A percentile compares a stretch with the other conserved stretches of the same genome.
Evolutionary conservation across 2,888 invertebrate species (phyloP).

Genomic region (Hoplodrina blanda): DNA sequence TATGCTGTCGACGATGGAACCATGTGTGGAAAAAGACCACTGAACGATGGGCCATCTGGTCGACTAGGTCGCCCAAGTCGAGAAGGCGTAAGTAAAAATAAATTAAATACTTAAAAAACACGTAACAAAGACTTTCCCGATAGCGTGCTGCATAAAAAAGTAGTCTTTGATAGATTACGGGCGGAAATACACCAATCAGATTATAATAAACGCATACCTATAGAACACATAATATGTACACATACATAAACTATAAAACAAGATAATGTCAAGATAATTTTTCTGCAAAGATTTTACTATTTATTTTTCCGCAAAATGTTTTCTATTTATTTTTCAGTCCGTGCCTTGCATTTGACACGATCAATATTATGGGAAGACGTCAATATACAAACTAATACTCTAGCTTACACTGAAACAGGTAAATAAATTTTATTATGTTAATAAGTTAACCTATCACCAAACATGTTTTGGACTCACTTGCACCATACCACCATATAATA

Average conservation of each 20-base stretch:
- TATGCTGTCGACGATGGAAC: slow-evolving; percentile 73
- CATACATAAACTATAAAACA: no score
- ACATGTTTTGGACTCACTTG: no score
- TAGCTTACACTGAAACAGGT: slow-evolving; percentile 77
- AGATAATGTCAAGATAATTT: no score
- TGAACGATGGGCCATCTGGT: slow-evolving; percentile 73
- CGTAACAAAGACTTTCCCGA: no score
- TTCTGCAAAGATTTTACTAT: no score
- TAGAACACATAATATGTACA: no score
- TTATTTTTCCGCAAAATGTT: background rate
- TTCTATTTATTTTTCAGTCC: slow-evolving; percentile 67
- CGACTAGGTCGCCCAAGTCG: slow-evolving; percentile 69
- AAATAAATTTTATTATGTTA: no score
- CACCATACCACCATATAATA: no score
- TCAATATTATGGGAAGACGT: slow-evolving; percentile 74
- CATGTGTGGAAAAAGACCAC: slow-evolving; percentile 79
- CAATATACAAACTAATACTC: slow-evolving; percentile 74
- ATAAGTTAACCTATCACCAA: background rate
- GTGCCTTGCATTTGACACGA: slow-evolving; percentile 69
- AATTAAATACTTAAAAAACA: background rate
- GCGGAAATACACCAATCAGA: no score
- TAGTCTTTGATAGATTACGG: no score
- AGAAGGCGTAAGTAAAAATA: slow-evolving; percentile 69
- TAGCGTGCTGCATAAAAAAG: no score
- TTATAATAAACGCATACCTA: no score